phyloP scores from a whole-genome alignment of 2,888 invertebrate genomes.

The Oegoconia quadripuncta region DNA sequence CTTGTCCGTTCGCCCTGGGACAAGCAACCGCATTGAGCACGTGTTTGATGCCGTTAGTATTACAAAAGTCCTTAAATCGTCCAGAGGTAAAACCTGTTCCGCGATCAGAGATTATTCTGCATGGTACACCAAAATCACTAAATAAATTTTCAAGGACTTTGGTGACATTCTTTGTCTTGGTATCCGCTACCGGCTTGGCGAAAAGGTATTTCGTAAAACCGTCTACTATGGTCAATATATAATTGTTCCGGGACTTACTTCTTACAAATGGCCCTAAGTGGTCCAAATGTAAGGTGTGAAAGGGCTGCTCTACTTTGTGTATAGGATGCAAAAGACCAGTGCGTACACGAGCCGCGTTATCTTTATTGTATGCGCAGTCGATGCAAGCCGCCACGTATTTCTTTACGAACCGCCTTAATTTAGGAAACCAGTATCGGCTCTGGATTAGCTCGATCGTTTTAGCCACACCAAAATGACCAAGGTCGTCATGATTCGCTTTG shows the following conservation, averaged over 20 bases:
- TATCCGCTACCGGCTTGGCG: conserved; percentile 32
- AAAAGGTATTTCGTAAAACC: conserved; percentile 43
- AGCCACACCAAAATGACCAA: conserved; percentile 41
- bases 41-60: conserved; percentile 26
- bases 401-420: conserved; percentile 40
- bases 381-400: conserved; percentile 49
- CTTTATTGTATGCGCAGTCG: conserved; percentile 39
- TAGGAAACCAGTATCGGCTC: conserved; percentile 47
- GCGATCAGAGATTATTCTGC: conserved; percentile 38
- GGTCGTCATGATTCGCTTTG: conserved; percentile 39
- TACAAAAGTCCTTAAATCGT: conserved; percentile 34
- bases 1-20: no score
- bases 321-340: conserved; percentile 45
- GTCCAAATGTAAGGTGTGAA: conserved; percentile 52
- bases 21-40: conserved; percentile 25
- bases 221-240: conserved; percentile 37
- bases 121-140: no score
- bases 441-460: conserved; percentile 34
- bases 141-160: conserved; percentile 29
- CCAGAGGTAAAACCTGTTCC: conserved; percentile 44
- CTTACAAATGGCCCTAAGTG: conserved; percentile 49
- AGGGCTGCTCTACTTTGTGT: conserved; percentile 39
- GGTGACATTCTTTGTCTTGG: conserved; percentile 30
- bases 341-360: conserved; percentile 19
- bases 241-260: conserved; percentile 31